phyloP scores from a whole-genome alignment of 1,140 invertebrate genomes.

The Bombus sylvicola region DNA sequence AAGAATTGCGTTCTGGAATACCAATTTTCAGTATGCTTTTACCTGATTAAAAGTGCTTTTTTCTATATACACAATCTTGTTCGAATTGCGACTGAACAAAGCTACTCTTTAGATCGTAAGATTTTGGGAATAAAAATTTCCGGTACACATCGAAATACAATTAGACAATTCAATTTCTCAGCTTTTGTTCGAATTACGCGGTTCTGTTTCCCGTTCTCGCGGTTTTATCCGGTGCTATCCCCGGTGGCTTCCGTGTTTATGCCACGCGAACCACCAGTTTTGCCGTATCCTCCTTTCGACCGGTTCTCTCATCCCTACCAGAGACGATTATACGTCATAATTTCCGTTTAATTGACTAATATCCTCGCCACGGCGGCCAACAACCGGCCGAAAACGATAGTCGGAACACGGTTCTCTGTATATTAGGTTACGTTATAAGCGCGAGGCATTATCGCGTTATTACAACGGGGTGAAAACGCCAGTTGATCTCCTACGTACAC shows the following conservation, averaged over 20 bases:
- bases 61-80: too few species aligned
- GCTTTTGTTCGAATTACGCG: neutral
- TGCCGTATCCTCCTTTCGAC: neutral
- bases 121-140: too few species aligned
- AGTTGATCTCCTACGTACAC: neutral
- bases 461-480: neutral
- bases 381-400: constrained; percentile 6
- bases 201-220: constrained; percentile 4
- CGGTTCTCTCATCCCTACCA: neutral
- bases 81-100: too few species aligned
- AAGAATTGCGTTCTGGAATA: too few species aligned
- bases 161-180: too few species aligned
- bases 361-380: neutral
- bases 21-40: too few species aligned
- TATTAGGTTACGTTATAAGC: constrained; percentile 1
- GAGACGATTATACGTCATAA: constrained; percentile 26
- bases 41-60: too few species aligned
- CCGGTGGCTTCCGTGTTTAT: neutral
- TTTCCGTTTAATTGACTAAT: constrained; percentile 33
- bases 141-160: too few species aligned
- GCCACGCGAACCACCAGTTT: neutral
- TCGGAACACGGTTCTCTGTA: neutral
- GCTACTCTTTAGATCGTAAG: too few species aligned
- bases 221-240: neutral
- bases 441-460: constrained; percentile 28